Base-by-base conservation (phyloP, 2,113 vertebrate species). In the Ctenodactylus gundi region DNA sequence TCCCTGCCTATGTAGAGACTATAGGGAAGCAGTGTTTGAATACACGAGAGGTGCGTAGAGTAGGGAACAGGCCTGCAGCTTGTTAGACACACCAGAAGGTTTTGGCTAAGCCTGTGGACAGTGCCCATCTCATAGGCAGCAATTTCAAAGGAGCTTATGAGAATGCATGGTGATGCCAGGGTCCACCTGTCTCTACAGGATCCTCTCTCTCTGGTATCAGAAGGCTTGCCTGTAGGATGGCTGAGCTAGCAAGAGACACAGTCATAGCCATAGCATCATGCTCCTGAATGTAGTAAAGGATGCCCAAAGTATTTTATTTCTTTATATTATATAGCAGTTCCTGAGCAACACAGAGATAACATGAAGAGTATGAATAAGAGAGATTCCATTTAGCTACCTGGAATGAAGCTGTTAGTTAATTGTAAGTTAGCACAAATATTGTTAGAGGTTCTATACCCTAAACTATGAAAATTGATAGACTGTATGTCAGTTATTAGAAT, bases 11-110 rank as follows among this genome's bases (percentile, higher is more conserved):
- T 11, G 62, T 94, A 72, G 44, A 81, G 88, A 70, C 82, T 95
- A n/a, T 70, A 94, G 93, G 85, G 88, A 96, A 85, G 93, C 95
- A 91, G 91, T 94, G 96, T 83, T 84, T 72, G 77, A 73, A 86
- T 34, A 64, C 88, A 60, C 70, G 49, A 80, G 90, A 95, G 85
- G 72, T 6, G 31, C 62, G n/a, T 39, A 44, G 70, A 77, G 57
- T 75, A 88, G 82, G 82, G 31, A 86, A 62, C 27, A 78, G 49
- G 23, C 84, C 49, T 67, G 77, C 55, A 64, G 41, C 41, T 75
- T 76, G 6, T 67, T 44, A 77, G 58, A 81, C 75, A 72, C 39
- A 78, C 65, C 64, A 44, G 7, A 21, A 62, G 68, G 46, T 73
- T 88, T 85, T 41, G 60, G 60, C 49, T 68, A 77, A 77, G 88